Evolutionary conservation across 2,888 invertebrate species (phyloP).

Genomic region (Bedellia somnulentella): DNA sequence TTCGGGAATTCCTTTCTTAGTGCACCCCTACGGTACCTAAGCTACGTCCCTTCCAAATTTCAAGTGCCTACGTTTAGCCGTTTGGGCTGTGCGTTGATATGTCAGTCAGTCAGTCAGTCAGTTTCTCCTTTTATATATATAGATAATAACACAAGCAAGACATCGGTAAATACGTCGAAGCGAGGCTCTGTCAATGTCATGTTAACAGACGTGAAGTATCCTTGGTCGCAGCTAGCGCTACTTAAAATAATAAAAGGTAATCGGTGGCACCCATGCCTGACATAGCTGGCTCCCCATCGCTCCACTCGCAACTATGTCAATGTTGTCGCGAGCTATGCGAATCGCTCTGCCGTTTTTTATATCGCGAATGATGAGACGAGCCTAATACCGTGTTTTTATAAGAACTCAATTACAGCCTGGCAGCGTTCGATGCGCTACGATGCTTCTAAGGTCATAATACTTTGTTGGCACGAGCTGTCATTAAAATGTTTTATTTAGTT

Average conservation of each 20-base stretch:
- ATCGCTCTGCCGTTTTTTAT: slow-evolving; percentile 16
- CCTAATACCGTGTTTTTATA: slow-evolving; percentile 31
- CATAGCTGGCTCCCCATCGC: slow-evolving; percentile 11
- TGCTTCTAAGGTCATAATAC: slow-evolving; percentile 35
- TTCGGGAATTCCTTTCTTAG: too few relatives aligned
- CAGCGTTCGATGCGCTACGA: slow-evolving; percentile 53
- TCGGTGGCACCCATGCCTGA: slow-evolving; percentile 19
- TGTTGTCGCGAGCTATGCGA: slow-evolving; percentile 29
- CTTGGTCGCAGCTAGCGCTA: slow-evolving; percentile 6
- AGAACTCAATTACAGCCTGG: slow-evolving; percentile 36
- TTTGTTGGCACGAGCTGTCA: slow-evolving; percentile 21
- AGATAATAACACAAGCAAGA: too few relatives aligned
- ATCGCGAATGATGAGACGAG: slow-evolving; percentile 26
- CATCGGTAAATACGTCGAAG: too few relatives aligned
- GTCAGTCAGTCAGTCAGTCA: too few relatives aligned
- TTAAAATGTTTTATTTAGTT: too few relatives aligned
- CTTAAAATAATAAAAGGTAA: neutral
- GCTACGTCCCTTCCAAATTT: too few relatives aligned
- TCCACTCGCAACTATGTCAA: slow-evolving; percentile 48
- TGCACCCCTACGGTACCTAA: too few relatives aligned
- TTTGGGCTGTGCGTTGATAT: too few relatives aligned
- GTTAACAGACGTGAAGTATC: slow-evolving; percentile 9
- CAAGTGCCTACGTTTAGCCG: too few relatives aligned
- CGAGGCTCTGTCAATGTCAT: neutral
- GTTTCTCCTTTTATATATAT: too few relatives aligned